Conservation (phyloP, 2,113 vertebrate genomes). For the Empidonax alnorum region DNA sequence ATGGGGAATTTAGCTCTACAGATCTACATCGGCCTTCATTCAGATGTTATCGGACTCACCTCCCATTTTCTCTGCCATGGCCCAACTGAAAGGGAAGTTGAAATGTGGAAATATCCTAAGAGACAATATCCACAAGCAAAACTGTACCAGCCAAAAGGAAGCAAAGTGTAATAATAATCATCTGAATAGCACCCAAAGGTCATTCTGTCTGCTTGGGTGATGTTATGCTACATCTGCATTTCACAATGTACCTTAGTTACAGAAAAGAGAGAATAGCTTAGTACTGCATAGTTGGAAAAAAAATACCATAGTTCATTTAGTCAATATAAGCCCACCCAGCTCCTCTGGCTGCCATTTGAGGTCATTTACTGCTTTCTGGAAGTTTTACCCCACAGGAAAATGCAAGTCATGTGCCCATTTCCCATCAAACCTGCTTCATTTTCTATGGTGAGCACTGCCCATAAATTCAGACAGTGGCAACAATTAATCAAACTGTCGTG, state of each 20-base stretch:
- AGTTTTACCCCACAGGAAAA: background rate
- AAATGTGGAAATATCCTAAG: background rate
- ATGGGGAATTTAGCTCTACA: background rate
- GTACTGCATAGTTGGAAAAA: background rate
- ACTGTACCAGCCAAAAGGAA: background rate
- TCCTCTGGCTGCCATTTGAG: background rate
- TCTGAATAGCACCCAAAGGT: constrained; percentile 42
- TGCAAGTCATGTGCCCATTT: background rate
- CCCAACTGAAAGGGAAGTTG: background rate
- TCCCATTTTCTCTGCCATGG: background rate
- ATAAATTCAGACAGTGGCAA: background rate
- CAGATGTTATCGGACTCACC: background rate
- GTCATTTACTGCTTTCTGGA: background rate
- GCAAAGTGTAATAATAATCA: constrained; percentile 2
- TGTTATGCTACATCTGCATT: constrained; percentile 47
- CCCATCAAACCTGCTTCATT: background rate
- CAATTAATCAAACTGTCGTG: constrained; percentile 17
- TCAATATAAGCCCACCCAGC: background rate
- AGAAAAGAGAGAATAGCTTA: background rate
- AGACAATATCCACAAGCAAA: background rate
- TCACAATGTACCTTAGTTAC: constrained; percentile 2
- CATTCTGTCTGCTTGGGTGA: background rate
- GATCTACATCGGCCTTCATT: background rate
- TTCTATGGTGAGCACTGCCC: background rate
- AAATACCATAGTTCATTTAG: constrained; percentile 15